phyloP scores from a whole-genome alignment of 1,140 invertebrate genomes.

The Hylaeus volcanicus region DNA sequence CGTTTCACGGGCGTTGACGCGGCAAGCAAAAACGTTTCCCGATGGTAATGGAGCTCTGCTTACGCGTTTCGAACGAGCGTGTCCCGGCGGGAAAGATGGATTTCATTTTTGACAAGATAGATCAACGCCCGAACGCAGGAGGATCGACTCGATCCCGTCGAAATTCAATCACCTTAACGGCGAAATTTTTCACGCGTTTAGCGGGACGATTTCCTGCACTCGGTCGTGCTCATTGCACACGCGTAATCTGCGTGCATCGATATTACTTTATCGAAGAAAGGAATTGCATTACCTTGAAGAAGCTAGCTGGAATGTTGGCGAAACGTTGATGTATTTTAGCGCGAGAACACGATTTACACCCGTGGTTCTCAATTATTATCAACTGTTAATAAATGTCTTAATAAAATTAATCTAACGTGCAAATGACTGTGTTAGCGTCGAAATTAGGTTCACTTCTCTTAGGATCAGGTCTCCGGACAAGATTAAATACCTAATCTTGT shows the following conservation, averaged over 20 bases:
- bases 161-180: conserved; percentile 16
- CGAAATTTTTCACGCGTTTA: conserved; percentile 3
- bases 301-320: too few species aligned
- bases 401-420: too few species aligned
- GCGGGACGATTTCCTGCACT: background rate
- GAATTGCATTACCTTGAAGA: too few species aligned
- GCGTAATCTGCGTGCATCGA: background rate
- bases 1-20: background rate
- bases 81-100: background rate
- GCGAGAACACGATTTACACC: too few species aligned
- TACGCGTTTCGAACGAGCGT: background rate
- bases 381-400: too few species aligned
- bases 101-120: conserved; percentile 15
- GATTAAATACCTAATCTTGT: too few species aligned
- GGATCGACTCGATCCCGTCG: background rate
- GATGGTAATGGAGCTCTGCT: conserved; percentile 11
- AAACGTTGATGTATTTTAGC: too few species aligned
- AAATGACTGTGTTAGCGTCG: too few species aligned
- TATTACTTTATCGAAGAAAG: too few species aligned
- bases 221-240: background rate
- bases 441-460: too few species aligned
- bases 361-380: too few species aligned
- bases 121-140: background rate
- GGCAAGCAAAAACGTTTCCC: conserved; percentile 5
- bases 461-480: too few species aligned